Base-by-base conservation (phyloP, 2,888 invertebrate genomes). In the Meloe dianella region DNA sequence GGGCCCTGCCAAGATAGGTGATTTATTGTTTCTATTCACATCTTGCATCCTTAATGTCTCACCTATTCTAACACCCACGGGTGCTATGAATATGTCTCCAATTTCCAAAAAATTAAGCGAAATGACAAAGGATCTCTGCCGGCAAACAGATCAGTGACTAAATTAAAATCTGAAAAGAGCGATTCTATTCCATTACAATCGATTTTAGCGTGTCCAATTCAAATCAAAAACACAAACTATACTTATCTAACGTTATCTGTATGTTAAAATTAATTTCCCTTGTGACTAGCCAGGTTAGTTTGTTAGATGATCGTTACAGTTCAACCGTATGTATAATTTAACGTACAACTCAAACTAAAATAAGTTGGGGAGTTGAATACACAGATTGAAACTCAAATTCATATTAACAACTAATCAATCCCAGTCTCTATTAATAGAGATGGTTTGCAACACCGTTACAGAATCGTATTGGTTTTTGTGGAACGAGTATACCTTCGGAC, bases 31-130 rank as follows among this genome's bases (percentile, higher is more conserved):
- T 63, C 69, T 60, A 56, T 64, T 63, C 71, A 68, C 71, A 65
- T 66, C 60, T 71, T 66, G 73, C 73, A 73, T 73, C 73, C 65
- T 14, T 68, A 71, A 73, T 71, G 68, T 66, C 70, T 67, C 66
- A 69, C 71, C 73, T 71, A 70, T 68, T 65, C 65, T 60, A 51
- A 61, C 62, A 59, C 66, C 68, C 70, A 65, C 12, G 70, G 67
- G 70, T n/a, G 71, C 57, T 68, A 69, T 69, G 71, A 73, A 71
- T 70, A 71, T 66, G 68, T 61, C 17, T 41, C 20, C 12, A 12
- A 22, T 51, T 22, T 51, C 17, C 2, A 9, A 0, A 10, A 8
- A 22, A 47, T 47, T n/a, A n/a, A n/a, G n/a, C 47, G 20, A 20
- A 0, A 17, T 20, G 47, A 22, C 51, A 12, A 51, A 22, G 12